Evolutionary conservation across 2,113 vertebrate genomes (phyloP).

Genomic region (Pristiophorus japonicus): DNA sequence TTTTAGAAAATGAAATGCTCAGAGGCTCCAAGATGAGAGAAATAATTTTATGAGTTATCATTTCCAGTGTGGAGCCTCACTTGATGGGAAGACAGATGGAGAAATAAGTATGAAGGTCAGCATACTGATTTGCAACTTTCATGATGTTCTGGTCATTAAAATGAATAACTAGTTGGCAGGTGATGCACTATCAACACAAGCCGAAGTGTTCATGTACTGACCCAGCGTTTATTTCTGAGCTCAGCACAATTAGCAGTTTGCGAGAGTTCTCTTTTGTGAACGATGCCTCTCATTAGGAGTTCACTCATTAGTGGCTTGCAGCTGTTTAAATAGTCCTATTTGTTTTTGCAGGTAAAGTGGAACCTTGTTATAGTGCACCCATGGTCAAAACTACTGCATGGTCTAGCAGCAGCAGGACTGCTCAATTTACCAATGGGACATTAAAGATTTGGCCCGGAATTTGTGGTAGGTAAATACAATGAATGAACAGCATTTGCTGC

Average conservation of each 20-base stretch:
- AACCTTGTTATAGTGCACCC: background rate
- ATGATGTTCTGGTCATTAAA: background rate
- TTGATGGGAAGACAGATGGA: background rate
- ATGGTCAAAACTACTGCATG: background rate
- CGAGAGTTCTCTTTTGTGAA: background rate
- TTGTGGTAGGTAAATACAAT: too few species aligned
- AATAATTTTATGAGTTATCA: background rate
- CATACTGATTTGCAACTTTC: background rate
- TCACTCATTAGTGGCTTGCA: background rate
- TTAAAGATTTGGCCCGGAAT: background rate
- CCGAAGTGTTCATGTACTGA: background rate
- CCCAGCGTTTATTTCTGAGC: background rate
- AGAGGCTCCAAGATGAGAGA: background rate
- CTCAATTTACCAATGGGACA: background rate
- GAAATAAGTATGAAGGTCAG: background rate
- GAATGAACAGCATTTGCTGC: too few species aligned
- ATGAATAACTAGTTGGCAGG: background rate
- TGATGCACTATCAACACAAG: background rate
- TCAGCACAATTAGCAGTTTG: background rate
- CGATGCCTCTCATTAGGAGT: background rate
- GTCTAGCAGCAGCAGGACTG: background rate
- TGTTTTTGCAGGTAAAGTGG: background rate
- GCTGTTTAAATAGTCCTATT: background rate
- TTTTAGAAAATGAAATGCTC: background rate
- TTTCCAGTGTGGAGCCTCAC: background rate